A percentile compares a stretch with the other conserved stretches of the same genome.
Conservation (phyloP, 2,888 invertebrate species). For the Eupithecia abbreviata region DNA sequence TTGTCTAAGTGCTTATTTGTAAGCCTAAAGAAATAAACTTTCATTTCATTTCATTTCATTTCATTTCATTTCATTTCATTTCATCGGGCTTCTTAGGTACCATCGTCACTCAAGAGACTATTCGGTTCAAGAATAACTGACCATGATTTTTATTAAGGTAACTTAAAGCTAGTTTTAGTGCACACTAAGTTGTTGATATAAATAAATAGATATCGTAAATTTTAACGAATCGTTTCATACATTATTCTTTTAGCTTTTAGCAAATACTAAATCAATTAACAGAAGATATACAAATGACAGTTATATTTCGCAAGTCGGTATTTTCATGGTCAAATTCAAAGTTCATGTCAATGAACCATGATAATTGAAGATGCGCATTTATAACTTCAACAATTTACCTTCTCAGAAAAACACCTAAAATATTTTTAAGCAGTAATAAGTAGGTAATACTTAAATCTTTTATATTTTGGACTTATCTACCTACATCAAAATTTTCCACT, state of each 20-base stretch:
- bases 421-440: neutral
- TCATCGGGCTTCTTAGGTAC: too few relatives aligned
- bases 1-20: too few relatives aligned
- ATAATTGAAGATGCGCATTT: neutral
- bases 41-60: too few relatives aligned
- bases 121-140: too few relatives aligned
- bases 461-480: neutral
- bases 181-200: too few relatives aligned
- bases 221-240: neutral
- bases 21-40: too few relatives aligned
- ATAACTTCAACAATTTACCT: neutral
- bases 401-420: neutral
- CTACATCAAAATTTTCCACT: neutral
- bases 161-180: too few relatives aligned
- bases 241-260: neutral
- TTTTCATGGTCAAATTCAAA: neutral
- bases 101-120: too few relatives aligned
- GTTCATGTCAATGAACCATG: slow-evolving; percentile 2
- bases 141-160: too few relatives aligned
- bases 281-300: neutral
- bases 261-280: neutral
- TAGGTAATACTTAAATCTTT: neutral
- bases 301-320: neutral
- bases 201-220: neutral
- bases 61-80: too few relatives aligned